A percentile compares a stretch with the other conserved stretches of the same genome.
Evolutionary conservation across 2,888 invertebrate species (phyloP).

Genomic region (Drosophila infuscata): DNA sequence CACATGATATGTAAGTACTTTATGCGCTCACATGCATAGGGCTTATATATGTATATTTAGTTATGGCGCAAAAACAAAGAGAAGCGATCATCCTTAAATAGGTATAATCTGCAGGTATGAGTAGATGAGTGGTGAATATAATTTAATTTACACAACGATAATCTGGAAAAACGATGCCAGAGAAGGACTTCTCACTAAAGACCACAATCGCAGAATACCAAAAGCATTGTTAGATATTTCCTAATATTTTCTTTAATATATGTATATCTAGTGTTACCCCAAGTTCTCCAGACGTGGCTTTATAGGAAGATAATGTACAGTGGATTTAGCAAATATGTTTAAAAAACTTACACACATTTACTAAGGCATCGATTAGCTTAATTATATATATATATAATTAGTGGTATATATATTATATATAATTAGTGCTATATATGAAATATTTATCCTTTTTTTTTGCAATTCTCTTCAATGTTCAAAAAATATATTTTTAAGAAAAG

Average conservation of each 20-base stretch:
- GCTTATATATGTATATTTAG: constrained; percentile 2
- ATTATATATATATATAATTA: too few relatives aligned
- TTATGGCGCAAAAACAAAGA: not conserved
- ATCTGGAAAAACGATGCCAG: not conserved
- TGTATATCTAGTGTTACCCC: not conserved
- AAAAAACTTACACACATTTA: too few relatives aligned
- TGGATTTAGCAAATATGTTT: not conserved
- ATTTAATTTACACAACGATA: not conserved
- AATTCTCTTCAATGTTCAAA: too few relatives aligned
- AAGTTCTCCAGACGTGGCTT: not conserved
- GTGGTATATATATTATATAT: too few relatives aligned
- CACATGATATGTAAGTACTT: not conserved
- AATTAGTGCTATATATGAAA: too few relatives aligned
- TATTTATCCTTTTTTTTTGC: too few relatives aligned
- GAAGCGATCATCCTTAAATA: not conserved
- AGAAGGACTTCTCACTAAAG: not conserved
- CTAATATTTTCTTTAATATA: not conserved
- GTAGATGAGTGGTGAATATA: not conserved
- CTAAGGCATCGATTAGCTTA: too few relatives aligned
- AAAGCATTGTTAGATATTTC: too few relatives aligned
- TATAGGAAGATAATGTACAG: not conserved
- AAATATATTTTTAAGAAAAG: too few relatives aligned
- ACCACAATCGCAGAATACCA: not conserved
- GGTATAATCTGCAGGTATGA: not conserved
- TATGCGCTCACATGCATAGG: not conserved